phyloP scores from a whole-genome alignment of 2,888 invertebrate genomes.

The Brachylomia viminalis region DNA sequence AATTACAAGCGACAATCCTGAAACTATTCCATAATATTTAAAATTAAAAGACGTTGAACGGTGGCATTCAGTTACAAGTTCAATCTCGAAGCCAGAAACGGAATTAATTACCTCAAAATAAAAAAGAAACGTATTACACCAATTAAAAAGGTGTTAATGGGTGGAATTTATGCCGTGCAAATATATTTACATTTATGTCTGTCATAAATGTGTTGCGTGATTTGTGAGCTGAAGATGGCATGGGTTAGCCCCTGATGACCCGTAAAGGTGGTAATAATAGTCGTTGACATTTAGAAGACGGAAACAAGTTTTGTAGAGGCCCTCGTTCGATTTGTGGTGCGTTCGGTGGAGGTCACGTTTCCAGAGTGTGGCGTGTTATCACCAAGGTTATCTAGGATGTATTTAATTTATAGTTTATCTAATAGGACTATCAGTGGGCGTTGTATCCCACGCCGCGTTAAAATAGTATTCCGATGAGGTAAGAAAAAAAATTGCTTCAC shows the following conservation, averaged over 20 bases:
- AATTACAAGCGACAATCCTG: background rate
- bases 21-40: background rate
- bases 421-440: slow-evolving; percentile 22
- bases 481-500: background rate
- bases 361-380: slow-evolving; percentile 64
- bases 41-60: background rate
- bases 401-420: slow-evolving; percentile 44
- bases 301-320: slow-evolving; percentile 83
- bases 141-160: slow-evolving; percentile 45
- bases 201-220: slow-evolving; percentile 58
- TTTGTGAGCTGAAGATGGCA: slow-evolving; percentile 66
- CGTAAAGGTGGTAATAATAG: slow-evolving; percentile 82
- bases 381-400: slow-evolving; percentile 66
- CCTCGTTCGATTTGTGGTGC: slow-evolving; percentile 71
- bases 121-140: background rate
- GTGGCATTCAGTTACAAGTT: background rate
- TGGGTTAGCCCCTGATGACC: slow-evolving; percentile 79
- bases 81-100: background rate
- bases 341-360: slow-evolving; percentile 73
- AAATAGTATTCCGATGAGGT: slow-evolving; percentile 31
- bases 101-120: background rate
- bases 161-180: slow-evolving; percentile 2
- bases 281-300: slow-evolving; percentile 84
- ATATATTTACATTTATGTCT: slow-evolving; percentile 30
- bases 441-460: slow-evolving; percentile 7